Percentiles rank a stretch among this genome's conserved stretches.
phyloP scores from a whole-genome alignment of 2,797 vertebrate species.

The Novumbra hubbsi region DNA sequence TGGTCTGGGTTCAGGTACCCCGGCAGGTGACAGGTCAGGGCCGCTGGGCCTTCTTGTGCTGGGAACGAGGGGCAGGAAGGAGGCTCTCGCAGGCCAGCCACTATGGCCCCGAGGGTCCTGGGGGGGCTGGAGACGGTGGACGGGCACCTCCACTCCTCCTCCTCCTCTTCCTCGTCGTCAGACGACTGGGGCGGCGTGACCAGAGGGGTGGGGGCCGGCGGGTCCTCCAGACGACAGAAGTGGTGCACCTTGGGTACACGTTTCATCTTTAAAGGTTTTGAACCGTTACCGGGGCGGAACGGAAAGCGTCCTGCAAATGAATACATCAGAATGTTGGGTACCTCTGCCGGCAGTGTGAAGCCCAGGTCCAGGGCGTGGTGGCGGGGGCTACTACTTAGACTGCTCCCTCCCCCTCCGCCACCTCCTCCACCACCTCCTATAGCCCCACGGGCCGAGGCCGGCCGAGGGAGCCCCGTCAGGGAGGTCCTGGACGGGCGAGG shows the following conservation, averaged over 20 bases:
- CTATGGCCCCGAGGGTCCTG: conserved; percentile 50
- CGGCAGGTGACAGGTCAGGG: conserved; percentile 69
- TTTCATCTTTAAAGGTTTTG: neutral
- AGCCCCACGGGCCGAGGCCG: conserved; percentile 59
- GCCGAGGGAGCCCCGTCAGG: conserved; percentile 62
- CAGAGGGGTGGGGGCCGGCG: conserved; percentile 56
- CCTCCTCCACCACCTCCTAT: conserved; percentile 31
- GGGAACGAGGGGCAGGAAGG: conserved; percentile 82
- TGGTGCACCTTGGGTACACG: conserved; percentile 69
- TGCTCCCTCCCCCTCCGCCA: conserved; percentile 44
- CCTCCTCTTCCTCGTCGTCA: conserved; percentile 73
- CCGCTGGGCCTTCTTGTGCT: conserved; percentile 58
- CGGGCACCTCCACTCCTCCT: conserved; percentile 22
- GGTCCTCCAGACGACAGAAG: conserved; percentile 73
- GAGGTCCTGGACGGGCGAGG: conserved; percentile 49
- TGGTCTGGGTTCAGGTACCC: conserved; percentile 80
- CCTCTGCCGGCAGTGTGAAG: conserved; percentile 57
- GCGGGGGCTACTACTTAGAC: conserved; percentile 60
- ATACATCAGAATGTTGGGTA: conserved; percentile 6
- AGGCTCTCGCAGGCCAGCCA: conserved; percentile 70
- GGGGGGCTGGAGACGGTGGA: conserved; percentile 54
- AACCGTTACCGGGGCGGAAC: neutral
- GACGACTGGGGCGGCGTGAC: conserved; percentile 77
- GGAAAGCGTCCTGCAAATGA: neutral
- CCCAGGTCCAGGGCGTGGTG: conserved; percentile 57